phyloP scores from a whole-genome alignment of 53 echinoderm and acorn worm genomes.

The Crossaster papposus region DNA sequence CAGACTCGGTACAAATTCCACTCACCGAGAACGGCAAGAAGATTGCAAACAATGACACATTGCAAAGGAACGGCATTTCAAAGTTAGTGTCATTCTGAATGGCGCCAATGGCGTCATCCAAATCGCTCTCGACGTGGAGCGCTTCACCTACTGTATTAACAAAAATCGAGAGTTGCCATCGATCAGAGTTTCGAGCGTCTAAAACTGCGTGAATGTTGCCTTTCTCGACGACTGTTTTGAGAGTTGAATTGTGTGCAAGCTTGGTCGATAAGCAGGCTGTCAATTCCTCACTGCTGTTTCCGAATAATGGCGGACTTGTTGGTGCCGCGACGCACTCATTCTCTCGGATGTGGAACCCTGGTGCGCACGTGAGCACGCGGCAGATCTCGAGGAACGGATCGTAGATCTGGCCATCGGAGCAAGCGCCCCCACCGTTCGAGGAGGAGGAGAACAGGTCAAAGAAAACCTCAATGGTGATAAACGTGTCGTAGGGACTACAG shows the following conservation, averaged over 20 bases:
- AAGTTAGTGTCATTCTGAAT: not conserved
- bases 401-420: constrained; percentile 43
- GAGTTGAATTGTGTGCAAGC: not conserved
- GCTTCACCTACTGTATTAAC: constrained; percentile 12
- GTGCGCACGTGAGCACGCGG: constrained; percentile 41
- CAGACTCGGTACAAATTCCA: not conserved
- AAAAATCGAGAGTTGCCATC: not conserved
- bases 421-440: not conserved
- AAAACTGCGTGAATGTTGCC: not conserved
- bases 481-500: constrained; percentile 25
- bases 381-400: constrained; percentile 61
- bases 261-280: not conserved
- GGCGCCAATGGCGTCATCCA: not conserved
- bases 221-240: not conserved
- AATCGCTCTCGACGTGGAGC: not conserved
- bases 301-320: too few relatives aligned
- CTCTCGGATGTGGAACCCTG: constrained; percentile 14
- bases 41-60: not conserved
- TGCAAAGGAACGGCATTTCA: not conserved
- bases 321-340: not conserved
- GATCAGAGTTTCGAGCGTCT: not conserved
- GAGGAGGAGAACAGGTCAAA: constrained; percentile 13
- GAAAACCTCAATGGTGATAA: constrained; percentile 50
- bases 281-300: not conserved
- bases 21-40: not conserved